These are phyloP conservation scores for Rhea americana DNA, from an alignment of 2,113 vertebrate genomes.

Conservation along the genomic window DNA sequence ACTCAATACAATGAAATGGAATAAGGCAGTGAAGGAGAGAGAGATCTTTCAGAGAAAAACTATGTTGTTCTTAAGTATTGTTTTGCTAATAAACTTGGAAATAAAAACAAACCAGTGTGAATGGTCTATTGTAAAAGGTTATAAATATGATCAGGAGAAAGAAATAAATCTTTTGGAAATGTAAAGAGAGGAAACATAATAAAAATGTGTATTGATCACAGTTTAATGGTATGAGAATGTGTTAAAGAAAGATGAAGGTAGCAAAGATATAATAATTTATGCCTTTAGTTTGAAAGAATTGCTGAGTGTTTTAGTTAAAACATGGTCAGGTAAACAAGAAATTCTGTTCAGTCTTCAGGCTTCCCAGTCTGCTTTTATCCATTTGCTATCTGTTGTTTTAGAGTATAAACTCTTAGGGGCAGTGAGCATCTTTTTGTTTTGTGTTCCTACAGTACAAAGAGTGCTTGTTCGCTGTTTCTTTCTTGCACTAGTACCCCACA, in stretches of 20 bases:
- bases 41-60: slow-evolving; percentile 21
- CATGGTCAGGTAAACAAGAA: neutral
- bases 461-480: neutral
- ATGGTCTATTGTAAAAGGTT: neutral
- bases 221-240: neutral
- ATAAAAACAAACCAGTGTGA: slow-evolving; percentile 1
- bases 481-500: neutral
- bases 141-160: slow-evolving; percentile 17
- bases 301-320: neutral
- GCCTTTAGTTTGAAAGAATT: neutral
- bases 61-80: neutral
- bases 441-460: neutral
- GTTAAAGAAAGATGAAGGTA: neutral
- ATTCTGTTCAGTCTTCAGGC: neutral
- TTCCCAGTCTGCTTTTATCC: neutral
- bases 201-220: neutral
- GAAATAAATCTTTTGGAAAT: slow-evolving; percentile 6
- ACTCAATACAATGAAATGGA: neutral
- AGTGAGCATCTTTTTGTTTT: neutral
- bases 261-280: neutral
- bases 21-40: neutral
- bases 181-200: neutral
- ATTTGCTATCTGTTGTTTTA: neutral
- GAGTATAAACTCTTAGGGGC: neutral
- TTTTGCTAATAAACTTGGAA: neutral